phyloP scores from a whole-genome alignment of 2,113 vertebrate genomes.

The Otocyon megalotis region DNA sequence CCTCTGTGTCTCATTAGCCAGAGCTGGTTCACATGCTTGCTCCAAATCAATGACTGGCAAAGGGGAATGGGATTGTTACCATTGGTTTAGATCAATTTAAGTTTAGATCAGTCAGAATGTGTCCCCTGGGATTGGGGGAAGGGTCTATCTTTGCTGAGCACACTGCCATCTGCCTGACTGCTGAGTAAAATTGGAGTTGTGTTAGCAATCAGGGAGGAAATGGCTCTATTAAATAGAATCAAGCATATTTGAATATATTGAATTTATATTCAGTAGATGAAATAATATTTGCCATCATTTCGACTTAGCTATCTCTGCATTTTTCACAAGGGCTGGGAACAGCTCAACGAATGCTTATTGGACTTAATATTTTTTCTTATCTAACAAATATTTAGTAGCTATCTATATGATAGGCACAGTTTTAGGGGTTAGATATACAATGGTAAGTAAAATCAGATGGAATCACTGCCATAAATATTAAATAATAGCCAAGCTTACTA shows the following conservation, averaged over 20 bases:
- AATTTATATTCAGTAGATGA: slow-evolving; percentile 42
- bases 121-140: background rate
- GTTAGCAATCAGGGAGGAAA: slow-evolving; percentile 44
- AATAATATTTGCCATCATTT: slow-evolving; percentile 18
- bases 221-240: slow-evolving; percentile 33
- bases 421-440: background rate
- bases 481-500: background rate
- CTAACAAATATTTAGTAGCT: background rate
- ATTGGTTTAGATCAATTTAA: background rate
- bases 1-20: background rate
- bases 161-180: background rate
- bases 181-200: slow-evolving; percentile 44
- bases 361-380: background rate
- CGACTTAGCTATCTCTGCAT: background rate
- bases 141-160: background rate
- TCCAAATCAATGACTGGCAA: background rate
- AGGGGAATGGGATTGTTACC: background rate
- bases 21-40: background rate
- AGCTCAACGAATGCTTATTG: background rate
- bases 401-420: background rate
- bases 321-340: background rate
- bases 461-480: background rate
- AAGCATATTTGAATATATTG: slow-evolving; percentile 25
- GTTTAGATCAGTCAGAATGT: slow-evolving; percentile 1
- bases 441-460: background rate